These are phyloP conservation scores for Eupithecia centaureata DNA, from an alignment of 2,888 invertebrate genomes.

Conservation along the genomic window DNA sequence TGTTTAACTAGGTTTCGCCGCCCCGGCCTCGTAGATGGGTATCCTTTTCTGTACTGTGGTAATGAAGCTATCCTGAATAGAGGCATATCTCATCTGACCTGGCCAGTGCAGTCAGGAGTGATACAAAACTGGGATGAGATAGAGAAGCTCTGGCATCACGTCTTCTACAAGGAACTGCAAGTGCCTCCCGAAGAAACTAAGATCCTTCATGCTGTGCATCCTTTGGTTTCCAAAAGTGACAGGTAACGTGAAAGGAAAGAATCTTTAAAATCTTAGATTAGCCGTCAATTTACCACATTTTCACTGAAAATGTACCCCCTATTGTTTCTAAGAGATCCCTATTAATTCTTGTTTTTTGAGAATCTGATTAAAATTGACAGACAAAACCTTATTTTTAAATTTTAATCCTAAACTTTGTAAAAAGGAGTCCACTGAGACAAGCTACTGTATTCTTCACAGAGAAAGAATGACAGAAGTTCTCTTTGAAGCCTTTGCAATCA, in stretches of 20 bases:
- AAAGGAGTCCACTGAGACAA: not conserved
- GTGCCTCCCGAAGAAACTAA: conserved; percentile 93
- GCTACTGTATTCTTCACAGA: conserved; percentile 61
- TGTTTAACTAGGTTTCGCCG: conserved; percentile 55
- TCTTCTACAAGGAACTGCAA: conserved; percentile 91
- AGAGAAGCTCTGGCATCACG: conserved; percentile 95
- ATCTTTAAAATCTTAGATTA: no score
- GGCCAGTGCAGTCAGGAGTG: conserved; percentile 91
- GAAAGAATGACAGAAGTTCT: conserved; percentile 85
- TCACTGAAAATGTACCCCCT: no score
- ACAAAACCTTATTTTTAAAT: no score
- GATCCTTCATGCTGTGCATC: conserved; percentile 91
- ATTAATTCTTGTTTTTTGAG: no score
- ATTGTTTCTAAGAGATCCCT: no score
- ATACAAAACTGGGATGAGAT: conserved; percentile 94
- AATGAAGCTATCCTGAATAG: conserved; percentile 84
- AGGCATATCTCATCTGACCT: conserved; percentile 83
- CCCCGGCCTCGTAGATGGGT: conserved; percentile 56
- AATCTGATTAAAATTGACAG: no score
- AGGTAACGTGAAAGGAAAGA: conserved; percentile 53
- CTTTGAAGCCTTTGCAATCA: conserved; percentile 85
- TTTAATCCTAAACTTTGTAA: no score
- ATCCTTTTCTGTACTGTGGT: conserved; percentile 82
- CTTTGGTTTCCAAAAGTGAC: conserved; percentile 91
- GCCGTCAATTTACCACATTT: not conserved